phyloP scores from a whole-genome alignment of 2,888 invertebrate genomes.

The Tipula vernalis region DNA sequence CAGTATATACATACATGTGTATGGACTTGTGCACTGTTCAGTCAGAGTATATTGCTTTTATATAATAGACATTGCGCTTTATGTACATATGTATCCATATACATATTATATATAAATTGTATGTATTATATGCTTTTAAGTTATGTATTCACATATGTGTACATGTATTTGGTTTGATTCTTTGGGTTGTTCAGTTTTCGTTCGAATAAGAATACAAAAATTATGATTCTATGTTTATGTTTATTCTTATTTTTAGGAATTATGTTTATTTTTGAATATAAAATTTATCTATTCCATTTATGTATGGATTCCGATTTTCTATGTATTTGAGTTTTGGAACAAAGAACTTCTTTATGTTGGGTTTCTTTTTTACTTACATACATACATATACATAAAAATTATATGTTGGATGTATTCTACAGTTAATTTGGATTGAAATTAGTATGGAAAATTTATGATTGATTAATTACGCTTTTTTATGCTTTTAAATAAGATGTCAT shows the following conservation, averaged over 20 bases:
- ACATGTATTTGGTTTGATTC: not conserved
- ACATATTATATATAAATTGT: not conserved
- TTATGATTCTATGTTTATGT: not conserved
- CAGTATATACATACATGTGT: not conserved
- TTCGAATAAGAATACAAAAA: not conserved
- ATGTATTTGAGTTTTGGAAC: not conserved
- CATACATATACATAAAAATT: not conserved
- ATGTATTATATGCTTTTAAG: not conserved
- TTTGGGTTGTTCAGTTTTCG: not conserved
- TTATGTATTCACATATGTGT: not conserved
- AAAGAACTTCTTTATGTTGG: not conserved
- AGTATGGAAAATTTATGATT: slow-evolving; percentile 4
- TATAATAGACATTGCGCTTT: not conserved
- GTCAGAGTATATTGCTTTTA: not conserved
- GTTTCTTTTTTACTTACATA: not conserved
- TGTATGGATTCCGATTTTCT: not conserved
- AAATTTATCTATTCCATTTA: not conserved
- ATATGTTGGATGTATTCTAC: not conserved
- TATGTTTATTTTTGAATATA: not conserved
- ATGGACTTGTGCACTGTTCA: not conserved
- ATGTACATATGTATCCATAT: not conserved
- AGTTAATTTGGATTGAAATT: not conserved
- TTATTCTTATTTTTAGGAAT: not conserved
- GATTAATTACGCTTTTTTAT: not conserved
- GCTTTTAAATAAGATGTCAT: not conserved